phyloP scores from a whole-genome alignment of 2,888 invertebrate genomes.

The Arrhopalites spinosus region DNA sequence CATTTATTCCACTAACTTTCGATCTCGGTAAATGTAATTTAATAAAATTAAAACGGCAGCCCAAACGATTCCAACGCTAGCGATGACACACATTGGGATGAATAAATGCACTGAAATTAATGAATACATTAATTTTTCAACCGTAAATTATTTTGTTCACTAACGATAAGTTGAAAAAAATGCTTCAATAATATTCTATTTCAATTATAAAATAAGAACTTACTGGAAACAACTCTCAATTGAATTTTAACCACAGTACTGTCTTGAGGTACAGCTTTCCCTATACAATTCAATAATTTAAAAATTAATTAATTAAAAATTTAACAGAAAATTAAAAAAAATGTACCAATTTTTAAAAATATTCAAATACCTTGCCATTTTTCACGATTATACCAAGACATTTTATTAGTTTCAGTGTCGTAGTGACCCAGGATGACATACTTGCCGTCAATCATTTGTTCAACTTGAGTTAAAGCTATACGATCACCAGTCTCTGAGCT shows the following conservation, averaged over 20 bases:
- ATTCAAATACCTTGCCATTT: conserved; percentile 78
- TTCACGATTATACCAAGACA: conserved; percentile 90
- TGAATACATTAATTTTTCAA: too few relatives aligned
- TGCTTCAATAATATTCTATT: too few relatives aligned
- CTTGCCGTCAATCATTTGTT: conserved; percentile 92
- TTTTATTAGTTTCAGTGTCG: conserved; percentile 91
- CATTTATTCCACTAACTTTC: conserved; percentile 70
- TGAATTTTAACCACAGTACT: conserved; percentile 86
- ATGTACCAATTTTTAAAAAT: background rate
- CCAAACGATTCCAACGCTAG: conserved; percentile 83
- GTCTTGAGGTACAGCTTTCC: conserved; percentile 95
- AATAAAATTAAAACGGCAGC: conserved; percentile 87
- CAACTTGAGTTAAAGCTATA: conserved; percentile 97
- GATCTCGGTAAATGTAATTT: conserved; percentile 87
- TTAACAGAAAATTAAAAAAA: background rate
- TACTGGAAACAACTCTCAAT: conserved; percentile 82
- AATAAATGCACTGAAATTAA: conserved; percentile 91
- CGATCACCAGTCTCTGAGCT: conserved; percentile 94
- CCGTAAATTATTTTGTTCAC: too few relatives aligned
- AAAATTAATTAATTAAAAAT: background rate
- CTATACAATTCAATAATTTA: too few relatives aligned
- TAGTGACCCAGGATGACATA: conserved; percentile 95
- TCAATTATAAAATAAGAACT: too few relatives aligned
- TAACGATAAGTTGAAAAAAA: too few relatives aligned
- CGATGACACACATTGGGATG: conserved; percentile 89